phyloP scores from a whole-genome alignment of 2,113 vertebrate species.

The Nannospalax galili region DNA sequence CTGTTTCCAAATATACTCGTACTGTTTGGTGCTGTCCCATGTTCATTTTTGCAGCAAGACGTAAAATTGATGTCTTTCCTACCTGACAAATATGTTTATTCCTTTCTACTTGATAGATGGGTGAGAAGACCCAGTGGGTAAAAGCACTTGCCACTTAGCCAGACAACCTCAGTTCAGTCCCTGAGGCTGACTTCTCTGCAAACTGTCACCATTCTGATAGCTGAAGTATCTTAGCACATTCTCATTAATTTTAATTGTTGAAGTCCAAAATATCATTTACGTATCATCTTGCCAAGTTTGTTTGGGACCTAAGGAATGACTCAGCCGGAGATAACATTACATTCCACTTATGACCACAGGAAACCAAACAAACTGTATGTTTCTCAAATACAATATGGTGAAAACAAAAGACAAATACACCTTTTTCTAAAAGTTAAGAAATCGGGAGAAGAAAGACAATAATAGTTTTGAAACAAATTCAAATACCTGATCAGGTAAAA shows the following conservation, averaged over 20 bases:
- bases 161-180: too few relatives aligned
- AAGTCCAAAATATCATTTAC: not conserved
- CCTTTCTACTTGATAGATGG: too few relatives aligned
- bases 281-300: not conserved
- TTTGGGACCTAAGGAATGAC: not conserved
- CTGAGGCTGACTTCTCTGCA: too few relatives aligned
- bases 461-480: not conserved
- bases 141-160: too few relatives aligned
- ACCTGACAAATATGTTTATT: not conserved
- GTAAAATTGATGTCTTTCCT: not conserved
- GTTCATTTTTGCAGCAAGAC: not conserved
- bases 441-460: not conserved
- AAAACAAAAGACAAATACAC: not conserved
- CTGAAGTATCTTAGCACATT: not conserved
- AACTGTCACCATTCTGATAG: too few relatives aligned
- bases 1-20: not conserved
- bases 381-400: not conserved
- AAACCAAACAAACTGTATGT: not conserved
- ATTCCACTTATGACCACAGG: not conserved
- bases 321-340: not conserved
- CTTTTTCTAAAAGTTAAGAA: too few relatives aligned
- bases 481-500: not conserved
- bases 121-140: too few relatives aligned
- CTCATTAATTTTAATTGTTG: too few relatives aligned
- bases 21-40: not conserved